These are phyloP conservation scores for Agrotis exclamationis DNA, from an alignment of 2,888 invertebrate genomes.

Conservation along the genomic window DNA sequence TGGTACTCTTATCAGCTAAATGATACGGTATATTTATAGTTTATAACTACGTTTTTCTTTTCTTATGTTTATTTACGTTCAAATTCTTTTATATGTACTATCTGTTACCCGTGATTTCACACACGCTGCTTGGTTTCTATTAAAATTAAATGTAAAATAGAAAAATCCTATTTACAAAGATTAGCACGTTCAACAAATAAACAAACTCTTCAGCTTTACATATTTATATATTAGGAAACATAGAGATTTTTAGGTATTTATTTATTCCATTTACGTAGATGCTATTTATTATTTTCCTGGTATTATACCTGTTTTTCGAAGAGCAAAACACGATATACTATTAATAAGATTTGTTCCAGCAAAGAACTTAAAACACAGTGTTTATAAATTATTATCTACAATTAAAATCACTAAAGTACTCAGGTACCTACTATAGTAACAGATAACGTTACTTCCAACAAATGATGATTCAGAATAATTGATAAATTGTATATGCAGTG, in stretches of 20 bases:
- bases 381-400: constrained; percentile 35
- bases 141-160: too few species aligned
- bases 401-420: constrained; percentile 11
- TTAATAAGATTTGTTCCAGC: constrained; percentile 4
- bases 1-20: neutral
- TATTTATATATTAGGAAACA: neutral
- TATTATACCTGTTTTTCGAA: constrained; percentile 5
- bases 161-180: too few species aligned
- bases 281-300: constrained; percentile 4
- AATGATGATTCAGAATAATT: constrained; percentile 46
- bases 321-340: neutral
- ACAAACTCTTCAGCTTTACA: too few species aligned
- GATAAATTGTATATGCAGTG: constrained; percentile 34
- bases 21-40: neutral
- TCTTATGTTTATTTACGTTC: neutral
- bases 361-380: constrained; percentile 16
- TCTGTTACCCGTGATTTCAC: too few species aligned
- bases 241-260: neutral
- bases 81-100: neutral
- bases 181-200: too few species aligned
- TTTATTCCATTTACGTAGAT: neutral
- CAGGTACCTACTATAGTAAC: neutral
- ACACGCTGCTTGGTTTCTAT: too few species aligned
- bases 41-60: neutral
- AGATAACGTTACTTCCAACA: constrained; percentile 43